Base-by-base conservation (phyloP, 2,888 invertebrate genomes). In the Agelastica alni region DNA sequence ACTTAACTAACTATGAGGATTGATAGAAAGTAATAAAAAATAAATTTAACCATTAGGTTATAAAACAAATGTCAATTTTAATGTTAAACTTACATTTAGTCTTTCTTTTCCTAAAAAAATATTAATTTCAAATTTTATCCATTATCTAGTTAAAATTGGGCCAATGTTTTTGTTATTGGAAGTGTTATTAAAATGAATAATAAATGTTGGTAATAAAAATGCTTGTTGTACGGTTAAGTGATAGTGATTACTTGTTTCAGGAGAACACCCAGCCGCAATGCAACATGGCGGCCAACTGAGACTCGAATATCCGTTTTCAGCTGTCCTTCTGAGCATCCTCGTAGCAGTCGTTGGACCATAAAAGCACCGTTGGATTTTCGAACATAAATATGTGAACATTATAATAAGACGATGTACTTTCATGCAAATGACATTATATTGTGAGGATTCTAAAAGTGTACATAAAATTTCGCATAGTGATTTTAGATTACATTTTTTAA, bases 201-300 rank as follows among this genome's bases (percentile, higher is more conserved):
- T n/a, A n/a, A n/a, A n/a, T n/a, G n/a, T n/a, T n/a, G n/a, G n/a
- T n/a, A n/a, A n/a, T n/a, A n/a, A n/a, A n/a, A n/a, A 26, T 26
- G 6, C 0, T 26, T 3, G 6, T 2, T 7, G 7, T 2, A 26
- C 26, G 9, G 26, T 7, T 26, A 26, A 26, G 6, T 51, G 18
- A n/a, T 37, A 51, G 36, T 43, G 44, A 20, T 18, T 62, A 64
- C 61, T 69, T 65, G 56, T 76, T 77, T 60, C 82, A 90, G 90
- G 89, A 61, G 91, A 91, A 75, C 87, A 91, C 76, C 91, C 91
- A 64, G 91, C 91, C 44, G 91, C 91, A 36, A 91, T 91, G 88
- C 91, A 91, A 75, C 88, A 89, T 64, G 90, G 89, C 48, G 85
- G 86, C 0, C 86, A 86, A 71, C 79, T 86, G 28, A 81, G 85